Base-by-base conservation (phyloP, 2,797 vertebrate genomes). In the Arnoldichthys spilopterus region DNA sequence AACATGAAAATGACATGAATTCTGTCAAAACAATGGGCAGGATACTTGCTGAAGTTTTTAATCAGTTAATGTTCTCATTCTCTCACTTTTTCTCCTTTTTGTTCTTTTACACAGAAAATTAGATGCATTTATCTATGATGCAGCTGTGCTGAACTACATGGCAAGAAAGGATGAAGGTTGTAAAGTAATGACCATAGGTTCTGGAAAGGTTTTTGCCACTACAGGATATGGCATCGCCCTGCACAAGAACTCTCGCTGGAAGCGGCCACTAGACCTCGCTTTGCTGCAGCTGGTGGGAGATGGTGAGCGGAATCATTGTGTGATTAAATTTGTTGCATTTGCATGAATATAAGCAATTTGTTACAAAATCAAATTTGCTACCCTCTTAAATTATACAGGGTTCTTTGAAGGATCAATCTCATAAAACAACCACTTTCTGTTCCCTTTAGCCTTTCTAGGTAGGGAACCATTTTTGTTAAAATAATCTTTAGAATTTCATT, bases 111-210 rank as follows among this genome's bases (percentile, higher is more conserved):
- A 70, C 88, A 97, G 96, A 86, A 97, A 97, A 88, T 92, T 97
- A 87, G 96, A 97, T 8, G 96, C 96, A 78, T 97, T 97, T 91
- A 97, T 97, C 89, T 97, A 97, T 2, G 96, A 97, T 0, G 96
- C 96, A 0, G 96, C 96, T 0, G 96, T 97, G 83, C 92, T 97
- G 71, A 97, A 97, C 90, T 97, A 97, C 80, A 97, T 97, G 96
- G 96, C 96, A 51, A 91, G 96, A 34, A 96, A 97, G 84, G 96
- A 97, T 15, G 96, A 97, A 78, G 96, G 96, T 79, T 97, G 96
- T 85, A 97, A 97, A 92, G 95, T 97, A 54, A 96, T 97, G 91
- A 97, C 96, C 79, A 97, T 97, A 3, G 96, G 96, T 79, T 96
- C 95, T 0, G 96, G 96, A 4, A 97, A 97, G 89, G 96, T 97